phyloP scores from a whole-genome alignment of 2,888 invertebrate species.

The Ashinkailepas kermadecensis region DNA sequence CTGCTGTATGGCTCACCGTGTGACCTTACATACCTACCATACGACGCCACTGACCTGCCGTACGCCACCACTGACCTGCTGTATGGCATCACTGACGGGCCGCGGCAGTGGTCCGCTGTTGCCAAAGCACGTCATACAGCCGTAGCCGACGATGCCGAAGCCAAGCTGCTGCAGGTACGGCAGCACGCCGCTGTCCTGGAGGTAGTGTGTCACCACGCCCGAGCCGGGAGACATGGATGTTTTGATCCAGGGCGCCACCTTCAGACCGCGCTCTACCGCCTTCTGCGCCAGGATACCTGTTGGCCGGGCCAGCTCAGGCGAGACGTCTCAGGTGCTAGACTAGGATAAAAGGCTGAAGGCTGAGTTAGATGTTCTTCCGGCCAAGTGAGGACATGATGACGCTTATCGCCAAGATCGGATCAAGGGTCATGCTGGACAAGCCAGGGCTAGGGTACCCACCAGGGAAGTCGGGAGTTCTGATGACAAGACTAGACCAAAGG shows the following conservation, averaged over 20 bases:
- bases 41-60: conserved; percentile 11
- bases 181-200: conserved; percentile 49
- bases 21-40: too few species aligned
- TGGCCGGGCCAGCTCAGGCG: conserved; percentile 61
- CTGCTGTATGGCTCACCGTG: conserved; percentile 87
- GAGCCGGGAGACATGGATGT: conserved; percentile 93
- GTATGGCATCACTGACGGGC: conserved; percentile 77
- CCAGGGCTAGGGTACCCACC: too few species aligned
- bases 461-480: too few species aligned
- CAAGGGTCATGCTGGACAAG: too few species aligned
- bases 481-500: too few species aligned
- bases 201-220: conserved; percentile 85
- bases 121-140: conserved; percentile 87
- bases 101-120: conserved; percentile 94
- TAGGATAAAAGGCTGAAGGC: too few species aligned
- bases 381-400: too few species aligned
- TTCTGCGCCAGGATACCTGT: conserved; percentile 88
- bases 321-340: too few species aligned
- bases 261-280: conserved; percentile 81
- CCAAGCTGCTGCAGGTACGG: conserved; percentile 57
- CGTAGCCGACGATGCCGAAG: conserved; percentile 92
- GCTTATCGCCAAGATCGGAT: too few species aligned
- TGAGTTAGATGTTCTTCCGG: too few species aligned
- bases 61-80: conserved; percentile 53
- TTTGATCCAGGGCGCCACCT: conserved; percentile 87